Evolutionary conservation across 2,797 vertebrate genomes (phyloP), one percentile per base, ranked within the genome.

Genomic region (Synanceia verrucosa): DNA sequence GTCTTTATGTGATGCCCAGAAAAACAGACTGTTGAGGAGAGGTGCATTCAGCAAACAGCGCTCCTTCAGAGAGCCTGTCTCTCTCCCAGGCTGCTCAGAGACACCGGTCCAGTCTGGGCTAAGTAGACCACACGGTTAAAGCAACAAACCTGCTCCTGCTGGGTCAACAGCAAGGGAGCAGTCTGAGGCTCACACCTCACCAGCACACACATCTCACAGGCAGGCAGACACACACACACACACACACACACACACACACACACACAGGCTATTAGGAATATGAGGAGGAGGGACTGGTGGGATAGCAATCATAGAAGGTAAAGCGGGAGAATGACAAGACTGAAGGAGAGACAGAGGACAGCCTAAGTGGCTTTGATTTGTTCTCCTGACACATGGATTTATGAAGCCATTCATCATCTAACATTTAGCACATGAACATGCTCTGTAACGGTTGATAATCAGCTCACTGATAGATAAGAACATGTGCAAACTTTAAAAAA

Each of bases 81-180:
- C 76, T 84, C 62, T 73, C 73, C 53, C 66, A 76, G 72, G 77
- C 74, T 47, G 31, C 41, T 69, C 64, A 72, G 60, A 88, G 79
- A 86, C 80, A 76, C 75, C 47, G 11, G 65, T 75, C 72, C 81
- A 83, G 85, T 86, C 81, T 76, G 76, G 52, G 71, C 78, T 86
- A 92, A 93, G 91, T 87, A 92, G 93, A 90, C 89, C 88, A 87
- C 91, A 91, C 73, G 73, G 84, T 88, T 91, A 84, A 92, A 90
- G 86, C 84, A 93, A 92, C 91, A 91, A 87, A 84, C 67, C 52
- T 72, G 64, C 77, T 56, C 75, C 87, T 87, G 76, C 87, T 87
- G 73, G 74, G 82, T 89, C 87, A 88, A 87, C 85, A 86, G 64
- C 33, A 44, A 70, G 51, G 46, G 56, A 79, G 70, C 58, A 70